These are phyloP conservation scores for Lasioglossum albipes DNA, from an alignment of 1,140 invertebrate species.

Conservation along the genomic window DNA sequence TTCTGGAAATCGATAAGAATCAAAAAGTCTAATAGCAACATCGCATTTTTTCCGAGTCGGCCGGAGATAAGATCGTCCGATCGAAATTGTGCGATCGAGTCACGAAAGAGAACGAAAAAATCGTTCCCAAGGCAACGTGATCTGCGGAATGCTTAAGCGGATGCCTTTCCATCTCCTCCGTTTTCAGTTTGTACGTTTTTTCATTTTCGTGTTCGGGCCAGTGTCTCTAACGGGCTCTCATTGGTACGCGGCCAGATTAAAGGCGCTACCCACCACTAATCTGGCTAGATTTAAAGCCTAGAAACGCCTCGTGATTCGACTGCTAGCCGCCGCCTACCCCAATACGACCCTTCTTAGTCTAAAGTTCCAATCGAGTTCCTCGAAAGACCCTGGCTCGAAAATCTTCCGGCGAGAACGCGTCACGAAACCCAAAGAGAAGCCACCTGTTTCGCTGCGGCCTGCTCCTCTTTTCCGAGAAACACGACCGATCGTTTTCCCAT, in stretches of 20 bases:
- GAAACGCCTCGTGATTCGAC: slow-evolving; percentile 1
- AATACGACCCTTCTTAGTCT: slow-evolving; percentile 46
- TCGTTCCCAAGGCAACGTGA: slow-evolving; percentile 16
- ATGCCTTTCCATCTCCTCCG: slow-evolving; percentile 7
- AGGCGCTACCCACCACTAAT: slow-evolving; percentile 43
- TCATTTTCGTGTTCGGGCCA: slow-evolving; percentile 31
- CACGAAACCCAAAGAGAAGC: slow-evolving; percentile 6
- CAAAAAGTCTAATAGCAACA: too few relatives aligned
- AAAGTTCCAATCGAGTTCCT: slow-evolving; percentile 25
- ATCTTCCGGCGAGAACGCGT: neutral
- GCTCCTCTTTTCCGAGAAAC: neutral
- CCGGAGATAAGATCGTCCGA: neutral
- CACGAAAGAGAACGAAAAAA: neutral
- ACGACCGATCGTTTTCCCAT: neutral
- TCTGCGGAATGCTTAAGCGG: slow-evolving; percentile 20
- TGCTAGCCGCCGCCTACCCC: slow-evolving; percentile 54
- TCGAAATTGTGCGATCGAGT: neutral
- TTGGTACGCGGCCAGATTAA: slow-evolving; percentile 54
- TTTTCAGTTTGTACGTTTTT: slow-evolving; percentile 38
- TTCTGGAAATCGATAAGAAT: too few relatives aligned
- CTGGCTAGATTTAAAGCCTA: slow-evolving; percentile 55
- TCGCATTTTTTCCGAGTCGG: neutral
- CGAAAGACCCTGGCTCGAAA: slow-evolving; percentile 5
- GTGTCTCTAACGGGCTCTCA: slow-evolving; percentile 23
- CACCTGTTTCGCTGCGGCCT: slow-evolving; percentile 19